Percentiles rank a stretch among this genome's conserved stretches.
Evolutionary conservation across 2,888 invertebrate species (phyloP).

Genomic region (Coenonympha glycerion): DNA sequence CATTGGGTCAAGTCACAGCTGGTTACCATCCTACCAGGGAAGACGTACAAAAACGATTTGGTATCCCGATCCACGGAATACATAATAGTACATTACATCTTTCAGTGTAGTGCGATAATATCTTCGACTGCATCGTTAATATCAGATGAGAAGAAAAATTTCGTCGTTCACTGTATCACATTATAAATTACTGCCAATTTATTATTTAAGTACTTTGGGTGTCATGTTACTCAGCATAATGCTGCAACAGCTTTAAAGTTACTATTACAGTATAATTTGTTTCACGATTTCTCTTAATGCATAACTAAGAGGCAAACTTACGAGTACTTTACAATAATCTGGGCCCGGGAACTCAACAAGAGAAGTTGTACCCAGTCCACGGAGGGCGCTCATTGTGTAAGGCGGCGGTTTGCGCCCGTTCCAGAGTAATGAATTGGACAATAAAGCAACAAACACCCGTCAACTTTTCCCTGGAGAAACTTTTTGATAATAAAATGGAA

Average conservation of each 20-base stretch:
- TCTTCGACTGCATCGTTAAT: too few relatives aligned
- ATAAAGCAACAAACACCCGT: conserved; percentile 55
- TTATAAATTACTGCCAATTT: too few relatives aligned
- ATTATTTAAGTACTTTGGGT: too few relatives aligned
- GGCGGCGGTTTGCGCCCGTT: conserved; percentile 46
- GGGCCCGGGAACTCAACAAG: conserved; percentile 41
- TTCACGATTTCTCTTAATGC: neutral
- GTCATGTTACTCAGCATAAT: too few relatives aligned
- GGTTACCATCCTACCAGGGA: too few relatives aligned
- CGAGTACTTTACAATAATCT: conserved; percentile 60
- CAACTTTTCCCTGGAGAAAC: conserved; percentile 57
- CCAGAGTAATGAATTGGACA: conserved; percentile 60
- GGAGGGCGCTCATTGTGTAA: conserved; percentile 56
- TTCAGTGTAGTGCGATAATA: too few relatives aligned
- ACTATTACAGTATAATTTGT: neutral
- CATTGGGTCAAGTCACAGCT: too few relatives aligned
- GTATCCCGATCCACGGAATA: too few relatives aligned
- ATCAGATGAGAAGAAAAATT: too few relatives aligned
- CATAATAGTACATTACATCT: too few relatives aligned
- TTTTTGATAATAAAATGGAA: conserved; percentile 58
- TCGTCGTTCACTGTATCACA: too few relatives aligned
- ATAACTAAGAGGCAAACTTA: conserved; percentile 51
- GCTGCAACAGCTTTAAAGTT: neutral
- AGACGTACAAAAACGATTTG: too few relatives aligned
- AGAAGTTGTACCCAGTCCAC: conserved; percentile 41